Evolutionary conservation across 2,888 invertebrate species (phyloP).

Genomic region (Branchipolynoe longqiensis): DNA sequence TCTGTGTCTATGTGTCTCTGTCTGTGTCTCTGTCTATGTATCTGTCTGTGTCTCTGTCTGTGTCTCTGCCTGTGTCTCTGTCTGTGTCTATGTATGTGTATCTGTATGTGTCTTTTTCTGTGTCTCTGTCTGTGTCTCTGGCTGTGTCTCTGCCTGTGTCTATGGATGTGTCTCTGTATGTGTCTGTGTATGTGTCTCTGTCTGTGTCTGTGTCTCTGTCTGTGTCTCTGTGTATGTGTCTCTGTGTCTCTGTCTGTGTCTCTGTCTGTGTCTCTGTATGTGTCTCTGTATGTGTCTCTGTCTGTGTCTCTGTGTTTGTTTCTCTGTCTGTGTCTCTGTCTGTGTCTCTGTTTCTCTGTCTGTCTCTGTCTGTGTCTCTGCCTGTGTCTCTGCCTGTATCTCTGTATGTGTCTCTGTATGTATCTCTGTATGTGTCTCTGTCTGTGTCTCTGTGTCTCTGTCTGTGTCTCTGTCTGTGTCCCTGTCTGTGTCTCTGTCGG

Average conservation of each 20-base stretch:
- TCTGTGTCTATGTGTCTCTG: background rate
- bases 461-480: background rate
- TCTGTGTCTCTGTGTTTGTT: constrained; percentile 10
- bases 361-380: background rate
- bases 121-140: background rate
- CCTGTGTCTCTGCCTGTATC: background rate
- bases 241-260: background rate
- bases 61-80: background rate
- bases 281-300: constrained; percentile 2
- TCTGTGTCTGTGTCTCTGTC: background rate
- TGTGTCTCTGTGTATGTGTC: background rate
- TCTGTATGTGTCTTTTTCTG: background rate
- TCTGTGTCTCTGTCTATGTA: background rate
- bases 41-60: background rate
- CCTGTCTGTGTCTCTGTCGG: background rate
- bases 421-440: background rate
- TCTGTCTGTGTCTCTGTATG: background rate
- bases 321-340: background rate
- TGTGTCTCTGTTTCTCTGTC: background rate
- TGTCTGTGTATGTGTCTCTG: background rate
- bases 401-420: background rate
- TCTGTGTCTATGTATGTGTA: background rate
- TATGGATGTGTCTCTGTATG: background rate
- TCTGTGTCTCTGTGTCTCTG: background rate
- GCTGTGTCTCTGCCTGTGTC: background rate